These are phyloP conservation scores for Graptemys geographica DNA, from an alignment of 2,797 vertebrate genomes.

Conservation along the genomic window DNA sequence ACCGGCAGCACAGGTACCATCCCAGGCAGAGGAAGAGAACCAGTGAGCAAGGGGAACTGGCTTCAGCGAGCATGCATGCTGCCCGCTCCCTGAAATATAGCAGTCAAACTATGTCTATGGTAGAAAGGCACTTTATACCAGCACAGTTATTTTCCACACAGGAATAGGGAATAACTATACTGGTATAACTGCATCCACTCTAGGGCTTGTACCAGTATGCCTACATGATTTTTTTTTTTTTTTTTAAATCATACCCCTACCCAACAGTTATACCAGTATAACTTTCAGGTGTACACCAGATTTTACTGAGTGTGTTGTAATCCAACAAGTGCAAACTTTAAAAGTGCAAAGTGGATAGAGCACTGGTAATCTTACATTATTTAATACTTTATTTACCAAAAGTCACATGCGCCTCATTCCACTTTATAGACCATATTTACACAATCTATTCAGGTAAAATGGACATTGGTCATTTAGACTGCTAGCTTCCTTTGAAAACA, in stretches of 20 bases:
- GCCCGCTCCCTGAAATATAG: no score
- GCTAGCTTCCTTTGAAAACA: slow-evolving; percentile 22
- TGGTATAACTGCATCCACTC: neutral
- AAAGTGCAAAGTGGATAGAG: neutral
- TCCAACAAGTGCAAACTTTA: neutral
- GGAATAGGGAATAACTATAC: neutral
- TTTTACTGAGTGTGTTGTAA: neutral
- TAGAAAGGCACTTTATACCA: neutral
- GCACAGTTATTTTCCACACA: neutral
- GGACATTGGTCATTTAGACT: neutral
- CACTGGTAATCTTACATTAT: neutral
- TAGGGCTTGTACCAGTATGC: neutral
- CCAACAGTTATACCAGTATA: neutral
- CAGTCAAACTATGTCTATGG: no score
- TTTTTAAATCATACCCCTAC: neutral
- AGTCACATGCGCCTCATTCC: neutral
- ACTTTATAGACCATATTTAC: neutral
- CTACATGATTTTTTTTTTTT: neutral
- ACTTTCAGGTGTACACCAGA: neutral
- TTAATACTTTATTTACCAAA: neutral
- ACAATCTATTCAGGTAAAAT: neutral
- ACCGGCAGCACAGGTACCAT: no score
- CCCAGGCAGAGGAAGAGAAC: no score
- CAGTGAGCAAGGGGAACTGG: no score
- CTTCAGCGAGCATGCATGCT: no score